Evolutionary conservation across 2,113 vertebrate genomes (phyloP).

Genomic region (Danionella cerebrum): DNA sequence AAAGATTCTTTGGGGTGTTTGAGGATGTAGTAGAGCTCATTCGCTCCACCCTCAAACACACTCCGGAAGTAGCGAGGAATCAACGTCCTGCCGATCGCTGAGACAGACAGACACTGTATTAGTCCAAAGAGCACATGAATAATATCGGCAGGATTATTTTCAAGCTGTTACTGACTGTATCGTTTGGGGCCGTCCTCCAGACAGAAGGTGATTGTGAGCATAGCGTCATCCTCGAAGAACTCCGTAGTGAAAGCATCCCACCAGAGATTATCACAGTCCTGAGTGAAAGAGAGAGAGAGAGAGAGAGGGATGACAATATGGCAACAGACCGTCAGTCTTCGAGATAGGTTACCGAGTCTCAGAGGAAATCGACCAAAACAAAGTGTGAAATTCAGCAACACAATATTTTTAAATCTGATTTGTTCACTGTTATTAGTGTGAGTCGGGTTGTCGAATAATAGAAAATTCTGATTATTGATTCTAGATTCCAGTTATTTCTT

Average conservation of each 20-base stretch:
- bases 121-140: not conserved
- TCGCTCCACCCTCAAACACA: constrained; percentile 97
- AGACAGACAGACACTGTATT: not conserved
- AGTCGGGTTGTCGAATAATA: no score
- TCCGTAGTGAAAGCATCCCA: constrained; percentile 99
- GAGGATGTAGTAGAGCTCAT: constrained; percentile 91
- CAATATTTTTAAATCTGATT: no score
- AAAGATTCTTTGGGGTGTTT: constrained; percentile 98
- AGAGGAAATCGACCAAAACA: no score
- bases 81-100: constrained; percentile 95
- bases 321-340: no score
- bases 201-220: constrained; percentile 98
- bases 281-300: not conserved
- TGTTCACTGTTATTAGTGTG: no score
- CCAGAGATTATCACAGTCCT: constrained; percentile 99
- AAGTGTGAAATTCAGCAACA: no score
- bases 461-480: no score
- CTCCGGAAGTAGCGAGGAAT: constrained; percentile 98
- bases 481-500: no score
- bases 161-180: constrained; percentile 81
- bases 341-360: no score
- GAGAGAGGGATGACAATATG: no score
- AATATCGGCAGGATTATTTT: not conserved
- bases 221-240: constrained; percentile 97
- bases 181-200: constrained; percentile 98